Percentiles rank a stretch among this genome's conserved stretches.
These are phyloP conservation scores for Dasyprocta punctata DNA, from an alignment of 2,113 vertebrate genomes.

Conservation along the genomic window DNA sequence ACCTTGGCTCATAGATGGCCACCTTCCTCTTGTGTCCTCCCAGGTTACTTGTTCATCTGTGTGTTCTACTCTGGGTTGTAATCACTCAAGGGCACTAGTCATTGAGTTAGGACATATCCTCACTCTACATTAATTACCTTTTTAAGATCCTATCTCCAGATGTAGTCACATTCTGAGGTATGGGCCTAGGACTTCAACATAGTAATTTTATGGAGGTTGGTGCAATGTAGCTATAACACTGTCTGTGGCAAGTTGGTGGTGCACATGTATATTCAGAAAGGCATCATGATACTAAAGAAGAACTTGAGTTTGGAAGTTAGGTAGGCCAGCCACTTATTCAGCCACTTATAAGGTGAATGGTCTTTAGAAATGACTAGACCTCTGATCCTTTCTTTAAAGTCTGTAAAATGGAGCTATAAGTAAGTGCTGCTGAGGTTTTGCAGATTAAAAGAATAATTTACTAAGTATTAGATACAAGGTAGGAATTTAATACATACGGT, in stretches of 20 bases:
- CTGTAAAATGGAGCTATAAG: neutral
- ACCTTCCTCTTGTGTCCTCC: neutral
- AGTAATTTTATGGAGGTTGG: neutral
- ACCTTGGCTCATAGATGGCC: neutral
- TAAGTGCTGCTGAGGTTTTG: neutral
- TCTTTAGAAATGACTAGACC: neutral
- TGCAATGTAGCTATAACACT: accelerated
- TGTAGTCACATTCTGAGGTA: neutral
- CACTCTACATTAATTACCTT: neutral
- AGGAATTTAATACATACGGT: neutral
- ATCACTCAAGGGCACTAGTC: neutral
- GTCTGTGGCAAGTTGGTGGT: neutral
- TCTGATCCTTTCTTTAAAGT: neutral
- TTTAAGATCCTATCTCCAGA: neutral
- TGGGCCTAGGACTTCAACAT: neutral
- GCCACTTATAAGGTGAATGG: neutral
- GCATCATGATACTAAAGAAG: neutral
- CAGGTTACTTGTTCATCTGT: neutral
- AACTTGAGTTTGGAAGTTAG: neutral
- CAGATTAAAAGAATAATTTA: neutral
- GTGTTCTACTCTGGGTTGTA: neutral
- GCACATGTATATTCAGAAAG: neutral
- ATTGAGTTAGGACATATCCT: neutral
- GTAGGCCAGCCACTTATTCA: neutral
- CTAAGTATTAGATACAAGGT: neutral